phyloP scores from a whole-genome alignment of 2,797 vertebrate genomes.

The Phoebastria nigripes region DNA sequence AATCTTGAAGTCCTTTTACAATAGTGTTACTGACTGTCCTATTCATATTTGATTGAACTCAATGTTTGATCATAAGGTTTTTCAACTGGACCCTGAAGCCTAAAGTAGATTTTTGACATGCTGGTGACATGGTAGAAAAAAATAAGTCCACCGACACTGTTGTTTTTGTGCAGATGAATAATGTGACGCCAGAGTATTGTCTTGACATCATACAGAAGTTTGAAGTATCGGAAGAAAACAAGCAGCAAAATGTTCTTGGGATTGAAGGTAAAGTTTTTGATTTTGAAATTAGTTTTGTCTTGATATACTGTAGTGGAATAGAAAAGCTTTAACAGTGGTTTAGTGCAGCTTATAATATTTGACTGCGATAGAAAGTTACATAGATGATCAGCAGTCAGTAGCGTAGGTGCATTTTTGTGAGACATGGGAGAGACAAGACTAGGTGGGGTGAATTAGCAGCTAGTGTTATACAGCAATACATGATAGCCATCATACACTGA shows the following conservation, averaged over 20 bases:
- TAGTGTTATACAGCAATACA: neutral
- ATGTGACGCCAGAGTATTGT: slow-evolving; percentile 87
- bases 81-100: neutral
- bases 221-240: slow-evolving; percentile 92
- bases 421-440: neutral
- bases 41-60: neutral
- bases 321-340: neutral
- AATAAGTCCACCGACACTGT: neutral
- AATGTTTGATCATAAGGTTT: neutral
- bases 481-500: neutral
- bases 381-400: neutral
- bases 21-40: neutral
- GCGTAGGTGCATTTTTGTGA: neutral
- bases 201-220: slow-evolving; percentile 94
- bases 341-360: neutral
- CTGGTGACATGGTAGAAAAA: neutral
- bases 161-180: slow-evolving; percentile 82
- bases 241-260: slow-evolving; percentile 86
- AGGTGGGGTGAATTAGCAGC: neutral
- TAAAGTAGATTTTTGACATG: neutral
- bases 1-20: neutral
- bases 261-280: slow-evolving; percentile 86
- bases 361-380: neutral
- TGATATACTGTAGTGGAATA: neutral
- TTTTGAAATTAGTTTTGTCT: neutral